Conservation (phyloP, 1,140 invertebrate genomes). For the Conus betulinus region DNA sequence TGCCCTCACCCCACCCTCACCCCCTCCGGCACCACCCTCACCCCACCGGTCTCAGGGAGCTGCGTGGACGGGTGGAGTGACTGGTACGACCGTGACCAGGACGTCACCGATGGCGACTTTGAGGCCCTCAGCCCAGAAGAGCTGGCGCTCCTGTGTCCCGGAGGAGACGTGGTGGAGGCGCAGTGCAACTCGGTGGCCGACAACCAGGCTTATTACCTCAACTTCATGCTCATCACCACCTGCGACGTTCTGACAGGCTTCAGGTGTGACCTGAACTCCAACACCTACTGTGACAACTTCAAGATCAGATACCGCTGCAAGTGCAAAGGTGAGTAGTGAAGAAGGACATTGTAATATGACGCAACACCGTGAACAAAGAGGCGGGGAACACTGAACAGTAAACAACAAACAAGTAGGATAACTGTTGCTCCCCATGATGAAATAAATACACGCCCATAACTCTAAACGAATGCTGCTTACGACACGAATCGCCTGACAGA, state of each 20-base stretch:
- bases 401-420: too few species aligned
- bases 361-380: too few species aligned
- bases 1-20: constrained; percentile 41
- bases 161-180: constrained; percentile 44
- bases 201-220: constrained; percentile 42
- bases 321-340: constrained; percentile 57
- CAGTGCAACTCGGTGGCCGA: constrained; percentile 65
- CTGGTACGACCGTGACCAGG: constrained; percentile 32
- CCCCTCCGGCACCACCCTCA: constrained; percentile 22
- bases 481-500: too few species aligned
- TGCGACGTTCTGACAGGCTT: constrained; percentile 44
- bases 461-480: too few species aligned
- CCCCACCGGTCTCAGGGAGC: constrained; percentile 21
- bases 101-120: constrained; percentile 12
- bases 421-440: too few species aligned
- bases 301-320: constrained; percentile 71
- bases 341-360: too few species aligned
- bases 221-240: constrained; percentile 37
- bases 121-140: not conserved
- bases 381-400: too few species aligned
- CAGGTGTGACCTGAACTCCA: constrained; percentile 34
- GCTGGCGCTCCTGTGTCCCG: constrained; percentile 3
- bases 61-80: constrained; percentile 27
- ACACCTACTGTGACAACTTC: constrained; percentile 64
- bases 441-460: too few species aligned